A percentile compares a stretch with the other conserved stretches of the same genome.
phyloP scores from a whole-genome alignment of 2,888 invertebrate genomes.

The Flabesymbios commensalis region DNA sequence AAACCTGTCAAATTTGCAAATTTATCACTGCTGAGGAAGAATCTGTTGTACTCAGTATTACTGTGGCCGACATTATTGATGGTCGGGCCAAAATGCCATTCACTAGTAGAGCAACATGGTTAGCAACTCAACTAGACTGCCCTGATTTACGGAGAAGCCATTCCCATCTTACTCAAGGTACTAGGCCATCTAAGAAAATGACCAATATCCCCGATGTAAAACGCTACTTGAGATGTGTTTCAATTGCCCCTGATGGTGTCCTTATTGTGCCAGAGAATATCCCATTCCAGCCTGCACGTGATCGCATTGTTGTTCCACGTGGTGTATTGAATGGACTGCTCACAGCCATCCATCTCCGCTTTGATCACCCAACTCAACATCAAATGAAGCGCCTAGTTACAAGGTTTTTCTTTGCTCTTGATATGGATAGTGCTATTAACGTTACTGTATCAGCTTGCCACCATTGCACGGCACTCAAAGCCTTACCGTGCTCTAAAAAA shows the following conservation, averaged over 20 bases:
- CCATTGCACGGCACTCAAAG: slow-evolving; percentile 31
- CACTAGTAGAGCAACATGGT: slow-evolving; percentile 9
- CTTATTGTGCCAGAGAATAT: slow-evolving; percentile 14
- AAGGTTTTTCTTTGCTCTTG: slow-evolving; percentile 34
- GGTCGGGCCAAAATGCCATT: background rate
- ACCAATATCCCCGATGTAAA: slow-evolving; percentile 33
- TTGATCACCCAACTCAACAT: slow-evolving; percentile 34
- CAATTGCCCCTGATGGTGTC: slow-evolving; percentile 28
- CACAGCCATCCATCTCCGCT: slow-evolving; percentile 33
- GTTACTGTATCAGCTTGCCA: slow-evolving; percentile 26
- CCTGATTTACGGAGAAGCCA: slow-evolving; percentile 34
- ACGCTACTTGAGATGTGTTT: slow-evolving; percentile 13
- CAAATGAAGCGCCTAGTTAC: slow-evolving; percentile 33
- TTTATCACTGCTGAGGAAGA: background rate
- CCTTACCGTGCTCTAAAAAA: slow-evolving; percentile 18
- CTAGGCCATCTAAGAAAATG: slow-evolving; percentile 35
- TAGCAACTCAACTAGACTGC: slow-evolving; percentile 33
- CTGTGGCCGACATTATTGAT: background rate
- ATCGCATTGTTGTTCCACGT: slow-evolving; percentile 36
- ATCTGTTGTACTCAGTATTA: background rate
- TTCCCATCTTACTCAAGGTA: slow-evolving; percentile 37
- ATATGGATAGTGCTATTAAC: slow-evolving; percentile 24
- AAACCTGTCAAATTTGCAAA: slow-evolving; percentile 5
- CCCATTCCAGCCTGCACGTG: slow-evolving; percentile 17
- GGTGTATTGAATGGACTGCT: slow-evolving; percentile 30